phyloP scores from a whole-genome alignment of 2,888 invertebrate species.

The Fissipunctia ypsillon region DNA sequence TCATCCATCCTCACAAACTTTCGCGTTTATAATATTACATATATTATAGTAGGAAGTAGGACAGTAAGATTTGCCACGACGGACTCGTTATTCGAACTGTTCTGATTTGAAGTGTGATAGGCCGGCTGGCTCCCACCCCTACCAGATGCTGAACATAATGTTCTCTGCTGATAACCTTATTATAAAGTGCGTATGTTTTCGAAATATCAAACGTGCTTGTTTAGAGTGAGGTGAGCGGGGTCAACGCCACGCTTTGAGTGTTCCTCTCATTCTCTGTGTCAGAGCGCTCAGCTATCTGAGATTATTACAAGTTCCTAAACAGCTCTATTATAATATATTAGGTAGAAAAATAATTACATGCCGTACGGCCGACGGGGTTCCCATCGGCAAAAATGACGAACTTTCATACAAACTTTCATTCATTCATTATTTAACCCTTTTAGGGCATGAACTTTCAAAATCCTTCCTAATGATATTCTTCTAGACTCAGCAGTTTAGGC shows the following conservation, averaged over 20 bases:
- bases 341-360: not conserved
- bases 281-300: not conserved
- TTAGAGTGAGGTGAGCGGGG: conserved; percentile 26
- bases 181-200: conserved; percentile 3
- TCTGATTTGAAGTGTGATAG: not conserved
- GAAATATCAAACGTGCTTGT: conserved; percentile 11
- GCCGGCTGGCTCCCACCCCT: not conserved
- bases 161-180: conserved; percentile 20
- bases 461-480: not conserved
- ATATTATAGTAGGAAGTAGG: no score
- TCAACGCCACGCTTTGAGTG: conserved; percentile 18
- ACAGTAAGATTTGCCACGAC: no score
- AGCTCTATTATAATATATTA: not conserved
- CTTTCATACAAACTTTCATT: not conserved
- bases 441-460: not conserved
- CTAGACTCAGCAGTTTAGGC: no score
- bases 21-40: no score
- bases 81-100: not conserved
- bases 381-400: not conserved
- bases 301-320: conserved; percentile 1
- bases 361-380: not conserved
- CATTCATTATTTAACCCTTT: not conserved
- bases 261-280: not conserved
- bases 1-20: no score
- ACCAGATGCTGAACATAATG: not conserved